phyloP scores from a whole-genome alignment of 2,888 invertebrate species.

The Acanthopleura granulata region DNA sequence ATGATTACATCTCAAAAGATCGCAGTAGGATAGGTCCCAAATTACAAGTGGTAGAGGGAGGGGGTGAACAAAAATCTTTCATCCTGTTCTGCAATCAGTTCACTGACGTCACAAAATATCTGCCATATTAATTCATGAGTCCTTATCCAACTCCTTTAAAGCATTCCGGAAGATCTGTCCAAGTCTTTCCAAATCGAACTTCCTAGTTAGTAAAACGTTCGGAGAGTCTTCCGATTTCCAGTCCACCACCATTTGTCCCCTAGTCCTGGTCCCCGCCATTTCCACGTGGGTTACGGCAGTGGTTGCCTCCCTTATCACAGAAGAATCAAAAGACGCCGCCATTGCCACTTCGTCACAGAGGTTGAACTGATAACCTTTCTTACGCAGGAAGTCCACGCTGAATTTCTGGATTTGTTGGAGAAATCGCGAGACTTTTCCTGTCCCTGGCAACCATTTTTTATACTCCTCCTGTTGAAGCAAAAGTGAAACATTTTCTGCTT shows the following conservation, averaged over 20 bases:
- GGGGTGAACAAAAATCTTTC: too few species aligned
- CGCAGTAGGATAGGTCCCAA: too few species aligned
- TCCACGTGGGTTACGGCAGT: neutral
- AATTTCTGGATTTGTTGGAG: neutral
- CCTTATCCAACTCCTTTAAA: too few species aligned
- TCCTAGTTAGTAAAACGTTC: neutral
- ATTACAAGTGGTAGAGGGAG: too few species aligned
- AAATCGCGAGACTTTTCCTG: neutral
- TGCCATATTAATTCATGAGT: too few species aligned
- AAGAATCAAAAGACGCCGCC: neutral
- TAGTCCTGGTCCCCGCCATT: neutral
- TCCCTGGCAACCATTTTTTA: neutral
- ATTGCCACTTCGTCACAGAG: neutral
- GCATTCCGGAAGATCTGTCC: too few species aligned
- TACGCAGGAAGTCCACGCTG: neutral
- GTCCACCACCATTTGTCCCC: conserved; percentile 1
- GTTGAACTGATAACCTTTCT: neutral
- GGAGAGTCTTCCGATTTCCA: neutral
- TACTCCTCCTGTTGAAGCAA: neutral
- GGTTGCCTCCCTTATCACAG: neutral
- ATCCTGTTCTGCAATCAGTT: too few species aligned
- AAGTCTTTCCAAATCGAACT: neutral
- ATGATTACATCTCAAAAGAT: too few species aligned
- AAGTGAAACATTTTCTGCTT: neutral
- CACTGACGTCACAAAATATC: too few species aligned